These are phyloP conservation scores for Calonectris borealis DNA, from an alignment of 2,113 vertebrate genomes.

Conservation along the genomic window DNA sequence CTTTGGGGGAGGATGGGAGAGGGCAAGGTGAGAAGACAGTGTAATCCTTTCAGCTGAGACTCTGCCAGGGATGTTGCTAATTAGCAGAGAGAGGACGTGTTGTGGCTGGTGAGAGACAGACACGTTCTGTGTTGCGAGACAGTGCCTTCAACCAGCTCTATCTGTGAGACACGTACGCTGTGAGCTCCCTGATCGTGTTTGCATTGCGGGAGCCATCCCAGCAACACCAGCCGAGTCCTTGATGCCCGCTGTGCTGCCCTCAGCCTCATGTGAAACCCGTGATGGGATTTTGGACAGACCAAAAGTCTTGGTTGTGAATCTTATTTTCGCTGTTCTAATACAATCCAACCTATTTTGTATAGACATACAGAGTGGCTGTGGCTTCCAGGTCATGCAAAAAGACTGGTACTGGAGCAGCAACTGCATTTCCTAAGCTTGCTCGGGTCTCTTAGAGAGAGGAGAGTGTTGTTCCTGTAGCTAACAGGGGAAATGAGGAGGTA, in stretches of 20 bases:
- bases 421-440: background rate
- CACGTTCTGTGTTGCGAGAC: slow-evolving; percentile 2
- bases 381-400: background rate
- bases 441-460: background rate
- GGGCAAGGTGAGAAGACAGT: slow-evolving; percentile 11
- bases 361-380: background rate
- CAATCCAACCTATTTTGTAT: background rate
- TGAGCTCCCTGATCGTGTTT: background rate
- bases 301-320: background rate
- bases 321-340: background rate
- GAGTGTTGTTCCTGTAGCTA: background rate
- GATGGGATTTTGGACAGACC: background rate
- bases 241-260: background rate
- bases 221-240: background rate
- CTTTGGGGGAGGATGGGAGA: background rate
- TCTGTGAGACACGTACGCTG: background rate
- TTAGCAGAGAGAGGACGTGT: slow-evolving; percentile 31
- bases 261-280: background rate
- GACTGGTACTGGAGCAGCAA: background rate
- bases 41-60: slow-evolving; percentile 48
- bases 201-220: background rate
- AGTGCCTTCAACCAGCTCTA: background rate
- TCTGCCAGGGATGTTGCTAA: slow-evolving; percentile 26
- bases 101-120: slow-evolving; percentile 52
- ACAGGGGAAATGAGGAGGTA: background rate